Evolutionary conservation across 2,797 vertebrate genomes (phyloP).

Genomic region (Manis pentadactyla): DNA sequence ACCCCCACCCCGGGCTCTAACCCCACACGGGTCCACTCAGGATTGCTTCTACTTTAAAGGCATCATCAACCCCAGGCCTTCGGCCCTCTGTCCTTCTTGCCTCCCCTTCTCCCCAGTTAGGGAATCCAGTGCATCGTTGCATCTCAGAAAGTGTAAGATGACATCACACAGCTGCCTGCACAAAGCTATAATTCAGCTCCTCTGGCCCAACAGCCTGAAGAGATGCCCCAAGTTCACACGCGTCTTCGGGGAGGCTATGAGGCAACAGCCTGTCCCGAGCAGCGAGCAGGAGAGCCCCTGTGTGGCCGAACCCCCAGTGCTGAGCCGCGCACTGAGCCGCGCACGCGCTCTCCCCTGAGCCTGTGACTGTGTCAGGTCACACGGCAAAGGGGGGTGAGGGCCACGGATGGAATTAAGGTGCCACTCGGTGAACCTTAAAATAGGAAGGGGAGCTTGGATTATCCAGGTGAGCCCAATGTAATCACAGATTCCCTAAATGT

Average conservation of each 20-base stretch:
- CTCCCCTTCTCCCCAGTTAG: not conserved
- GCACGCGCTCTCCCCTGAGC: not conserved
- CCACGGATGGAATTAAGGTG: not conserved
- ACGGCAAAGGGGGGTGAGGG: not conserved
- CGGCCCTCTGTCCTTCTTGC: not conserved
- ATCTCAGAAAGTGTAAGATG: not conserved
- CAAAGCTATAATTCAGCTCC: not conserved
- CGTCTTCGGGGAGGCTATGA: not conserved
- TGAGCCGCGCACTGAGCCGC: no score
- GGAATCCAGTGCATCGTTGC: not conserved
- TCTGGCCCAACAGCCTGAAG: not conserved
- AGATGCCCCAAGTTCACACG: not conserved
- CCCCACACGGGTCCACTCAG: accelerated
- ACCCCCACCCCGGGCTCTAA: not conserved
- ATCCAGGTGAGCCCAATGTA: not conserved
- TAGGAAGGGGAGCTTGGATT: not conserved
- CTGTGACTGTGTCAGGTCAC: accelerated
- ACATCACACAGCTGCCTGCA: not conserved
- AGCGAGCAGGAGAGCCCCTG: not conserved
- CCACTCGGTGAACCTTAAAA: not conserved
- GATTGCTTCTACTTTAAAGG: not conserved
- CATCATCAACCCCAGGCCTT: not conserved
- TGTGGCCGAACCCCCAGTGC: not conserved
- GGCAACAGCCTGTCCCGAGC: no score
- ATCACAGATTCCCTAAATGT: not conserved